phyloP scores from a whole-genome alignment of 2,888 invertebrate genomes.

The Acanthosepion lycidas region DNA sequence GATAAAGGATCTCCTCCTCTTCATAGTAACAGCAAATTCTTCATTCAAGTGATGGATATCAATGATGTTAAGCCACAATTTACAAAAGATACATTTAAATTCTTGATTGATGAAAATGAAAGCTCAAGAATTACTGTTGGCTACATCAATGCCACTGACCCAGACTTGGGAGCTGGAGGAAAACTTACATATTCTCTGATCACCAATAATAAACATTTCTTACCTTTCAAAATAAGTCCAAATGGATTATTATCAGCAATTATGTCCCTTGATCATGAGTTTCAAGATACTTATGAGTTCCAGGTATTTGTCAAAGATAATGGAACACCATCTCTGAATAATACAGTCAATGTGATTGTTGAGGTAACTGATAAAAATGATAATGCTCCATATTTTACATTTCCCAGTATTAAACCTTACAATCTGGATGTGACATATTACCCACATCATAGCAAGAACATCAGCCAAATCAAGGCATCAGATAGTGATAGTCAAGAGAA shows the following conservation, averaged over 20 bases:
- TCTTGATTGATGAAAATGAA: slow-evolving; percentile 7
- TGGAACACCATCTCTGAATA: slow-evolving; percentile 13
- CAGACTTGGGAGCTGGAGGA: slow-evolving; percentile 33
- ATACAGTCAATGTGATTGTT: slow-evolving; percentile 11
- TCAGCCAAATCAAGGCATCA: neutral
- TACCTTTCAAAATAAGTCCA: neutral
- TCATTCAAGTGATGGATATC: slow-evolving; percentile 1
- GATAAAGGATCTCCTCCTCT: slow-evolving; percentile 20
- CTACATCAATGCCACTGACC: slow-evolving; percentile 13
- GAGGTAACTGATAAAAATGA: slow-evolving; percentile 33
- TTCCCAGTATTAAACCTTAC: slow-evolving; percentile 22
- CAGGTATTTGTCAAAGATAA: neutral
- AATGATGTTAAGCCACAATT: neutral
- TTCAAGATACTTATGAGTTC: slow-evolving; percentile 9
- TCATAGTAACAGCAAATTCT: slow-evolving; percentile 33
- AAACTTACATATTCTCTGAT: neutral
- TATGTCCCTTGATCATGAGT: slow-evolving; percentile 22
- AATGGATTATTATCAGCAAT: slow-evolving; percentile 1
- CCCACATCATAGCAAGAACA: neutral
- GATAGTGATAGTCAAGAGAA: slow-evolving; percentile 33
- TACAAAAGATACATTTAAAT: slow-evolving; percentile 13
- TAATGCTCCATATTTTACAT: slow-evolving; percentile 23
- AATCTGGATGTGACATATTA: slow-evolving; percentile 33
- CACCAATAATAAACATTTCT: slow-evolving; percentile 13
- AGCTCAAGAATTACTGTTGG: neutral